Evolutionary conservation across 2,797 vertebrate genomes (phyloP).

Genomic region (Echeneis naucrates): DNA sequence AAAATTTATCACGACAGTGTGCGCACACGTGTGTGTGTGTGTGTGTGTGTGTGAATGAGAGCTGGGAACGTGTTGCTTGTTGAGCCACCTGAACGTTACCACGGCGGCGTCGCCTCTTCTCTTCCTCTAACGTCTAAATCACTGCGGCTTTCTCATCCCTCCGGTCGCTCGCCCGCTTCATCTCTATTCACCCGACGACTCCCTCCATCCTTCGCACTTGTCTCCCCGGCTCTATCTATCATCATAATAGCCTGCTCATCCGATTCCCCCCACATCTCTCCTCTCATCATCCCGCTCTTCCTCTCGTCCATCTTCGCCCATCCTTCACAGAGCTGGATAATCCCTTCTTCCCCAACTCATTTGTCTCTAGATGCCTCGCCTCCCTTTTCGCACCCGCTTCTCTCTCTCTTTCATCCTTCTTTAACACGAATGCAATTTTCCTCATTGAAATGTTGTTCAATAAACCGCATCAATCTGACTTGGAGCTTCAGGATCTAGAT

Average conservation of each 20-base stretch:
- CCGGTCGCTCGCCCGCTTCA: conserved; percentile 27
- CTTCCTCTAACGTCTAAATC: conserved; percentile 15
- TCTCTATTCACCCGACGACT: conserved; percentile 49
- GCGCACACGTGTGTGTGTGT: neutral
- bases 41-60: neutral
- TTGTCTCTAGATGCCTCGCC: conserved; percentile 43
- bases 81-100: neutral
- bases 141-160: conserved; percentile 8
- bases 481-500: neutral
- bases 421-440: conserved; percentile 14
- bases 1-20: neutral
- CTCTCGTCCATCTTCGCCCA: conserved; percentile 42
- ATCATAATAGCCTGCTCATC: conserved; percentile 68
- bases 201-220: conserved; percentile 37
- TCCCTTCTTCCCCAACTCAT: conserved; percentile 56
- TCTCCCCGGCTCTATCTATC: conserved; percentile 62
- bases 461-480: conserved; percentile 10
- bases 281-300: conserved; percentile 57
- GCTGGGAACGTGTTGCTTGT: neutral
- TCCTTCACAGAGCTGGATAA: conserved; percentile 50
- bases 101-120: neutral
- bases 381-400: conserved; percentile 8
- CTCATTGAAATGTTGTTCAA: conserved; percentile 15
- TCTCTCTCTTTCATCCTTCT: conserved; percentile 19
- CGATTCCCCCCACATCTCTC: conserved; percentile 47